Base-by-base conservation (phyloP, 2,888 invertebrate genomes). In the Pharmacophagus antenor region DNA sequence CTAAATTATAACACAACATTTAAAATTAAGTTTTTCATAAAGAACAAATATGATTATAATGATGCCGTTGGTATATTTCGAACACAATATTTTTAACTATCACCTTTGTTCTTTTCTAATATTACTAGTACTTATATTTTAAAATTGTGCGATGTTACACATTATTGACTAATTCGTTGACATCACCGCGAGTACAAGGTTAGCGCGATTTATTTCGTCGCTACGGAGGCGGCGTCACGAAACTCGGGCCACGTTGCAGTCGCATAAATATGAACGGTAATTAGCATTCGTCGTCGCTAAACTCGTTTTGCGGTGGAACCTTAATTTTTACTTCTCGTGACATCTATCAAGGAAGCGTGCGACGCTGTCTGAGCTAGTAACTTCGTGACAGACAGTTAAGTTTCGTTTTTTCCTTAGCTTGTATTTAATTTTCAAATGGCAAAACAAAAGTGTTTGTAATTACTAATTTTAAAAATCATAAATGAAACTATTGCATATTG, bases 191-290 rank as follows among this genome's bases (percentile, higher is more conserved):
- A 80, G 50, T 68, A 60, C 62, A 63, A 67, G 67, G 66, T 68
- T 66, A 49, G 63, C 31, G 63, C 76, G 69, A 84, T 82, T 84
- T 84, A 82, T 81, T 80, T 77, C 59, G 72, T 74, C 68, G 70
- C 67, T 65, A 70, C 72, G 65, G 70, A 69, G 71, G 71, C 72
- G 69, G 68, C 73, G 83, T 80, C 84, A 82, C 84, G 81, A 72
- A 82, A 80, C 76, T 65, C 69, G 68, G 67, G 67, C 69, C 65
- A 69, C 71, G 72, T 73, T 81, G 83, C 82, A 80, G 82, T 79
- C 74, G 74, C 82, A 85, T 86, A 86, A 88, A 86, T 84, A 84
- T 78, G 66, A 71, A 67, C 69, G 64, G 78, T 79, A 86, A 88
- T 88, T 88, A 88, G 79, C 83, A 84, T 86, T 82, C 74, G 74